Evolutionary conservation across 92 coral and sea anemone species (phyloP), one percentile per base, ranked within the genome.

Genomic region (Zoanthus sansibaricus): DNA sequence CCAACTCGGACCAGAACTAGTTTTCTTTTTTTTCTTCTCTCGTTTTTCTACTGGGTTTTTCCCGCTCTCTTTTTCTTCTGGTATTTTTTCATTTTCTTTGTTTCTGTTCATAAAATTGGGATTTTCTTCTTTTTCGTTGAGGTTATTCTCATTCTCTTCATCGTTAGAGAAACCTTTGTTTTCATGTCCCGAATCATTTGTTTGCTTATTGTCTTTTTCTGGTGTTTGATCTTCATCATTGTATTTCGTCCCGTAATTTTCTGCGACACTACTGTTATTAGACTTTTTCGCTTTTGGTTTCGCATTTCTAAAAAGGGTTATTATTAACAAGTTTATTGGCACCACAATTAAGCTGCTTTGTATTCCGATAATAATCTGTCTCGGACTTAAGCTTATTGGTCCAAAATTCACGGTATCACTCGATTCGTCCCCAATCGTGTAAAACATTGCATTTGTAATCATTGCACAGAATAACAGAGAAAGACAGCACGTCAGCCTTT

Each of bases 381-480:
- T 58, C 61, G 88, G 86, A 48, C 86, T 90, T 20, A 90, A 87
- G 52, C 89, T 70, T 9, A 90, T 71, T 1, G 93, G 93, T 12
- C 93, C 93, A 87, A 90, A 51, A 14, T 76, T 31, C 20, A 90
- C 79, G 3, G 86, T 86, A 20, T 87, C 76, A 14, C 75, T 69
- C 52, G 73, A 75, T 55, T 82, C 52, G 0, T 58, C 78, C 4
- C 86, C 88, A 59, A 37, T n/a, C 42, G 88, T 86, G 37, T 90
- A 90, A 32, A 90, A 90, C 93, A 90, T 90, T 0, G 93, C 93
- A 48, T 87, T 90, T 1, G 88, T 77, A 30, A 90, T 59, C 93
- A 90, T 90, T 15, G 93, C 78, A n/a, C 91, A 90, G 25, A 90
- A 87, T 0, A 90, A 76, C 5, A 90, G 79, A 3, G 91, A 87